These are phyloP conservation scores for Xenentodon cancila DNA, from an alignment of 2,797 vertebrate genomes.

Conservation along the genomic window DNA sequence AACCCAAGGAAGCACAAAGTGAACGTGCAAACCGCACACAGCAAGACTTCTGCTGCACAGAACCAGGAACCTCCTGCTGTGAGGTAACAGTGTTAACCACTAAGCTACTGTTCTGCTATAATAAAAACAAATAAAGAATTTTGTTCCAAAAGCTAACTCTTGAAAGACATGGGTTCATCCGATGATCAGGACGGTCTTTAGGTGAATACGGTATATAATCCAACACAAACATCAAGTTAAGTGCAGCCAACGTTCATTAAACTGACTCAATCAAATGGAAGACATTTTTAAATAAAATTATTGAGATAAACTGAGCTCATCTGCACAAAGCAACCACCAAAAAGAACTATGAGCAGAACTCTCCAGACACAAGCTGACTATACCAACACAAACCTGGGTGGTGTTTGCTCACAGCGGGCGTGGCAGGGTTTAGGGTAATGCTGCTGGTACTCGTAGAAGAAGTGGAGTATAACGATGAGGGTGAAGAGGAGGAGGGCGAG, in stretches of 20 bases:
- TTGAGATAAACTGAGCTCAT: no score
- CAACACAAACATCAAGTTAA: conserved; percentile 12
- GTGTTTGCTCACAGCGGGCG: conserved; percentile 81
- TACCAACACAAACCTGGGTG: conserved; percentile 74
- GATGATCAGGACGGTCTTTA: no score
- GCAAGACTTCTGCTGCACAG: no score
- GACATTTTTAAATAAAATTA: not conserved
- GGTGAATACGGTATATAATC: not conserved
- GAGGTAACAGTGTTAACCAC: no score
- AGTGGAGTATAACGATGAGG: conserved; percentile 54
- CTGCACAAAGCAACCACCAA: conserved; percentile 13
- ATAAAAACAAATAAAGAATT: no score
- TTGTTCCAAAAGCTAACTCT: no score
- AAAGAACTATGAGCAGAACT: not conserved
- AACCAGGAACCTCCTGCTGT: no score
- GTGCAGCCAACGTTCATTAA: conserved; percentile 5
- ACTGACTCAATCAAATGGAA: not conserved
- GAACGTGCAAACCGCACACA: no score
- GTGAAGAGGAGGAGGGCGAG: conserved; percentile 54
- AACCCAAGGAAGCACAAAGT: no score
- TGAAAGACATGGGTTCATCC: no score
- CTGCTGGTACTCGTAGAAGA: conserved; percentile 65
- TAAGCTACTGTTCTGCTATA: no score
- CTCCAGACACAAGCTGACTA: conserved; percentile 2
- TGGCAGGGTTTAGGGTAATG: conserved; percentile 61